Conservation (phyloP, 2,888 invertebrate genomes). For the Philopedon plagiatum region DNA sequence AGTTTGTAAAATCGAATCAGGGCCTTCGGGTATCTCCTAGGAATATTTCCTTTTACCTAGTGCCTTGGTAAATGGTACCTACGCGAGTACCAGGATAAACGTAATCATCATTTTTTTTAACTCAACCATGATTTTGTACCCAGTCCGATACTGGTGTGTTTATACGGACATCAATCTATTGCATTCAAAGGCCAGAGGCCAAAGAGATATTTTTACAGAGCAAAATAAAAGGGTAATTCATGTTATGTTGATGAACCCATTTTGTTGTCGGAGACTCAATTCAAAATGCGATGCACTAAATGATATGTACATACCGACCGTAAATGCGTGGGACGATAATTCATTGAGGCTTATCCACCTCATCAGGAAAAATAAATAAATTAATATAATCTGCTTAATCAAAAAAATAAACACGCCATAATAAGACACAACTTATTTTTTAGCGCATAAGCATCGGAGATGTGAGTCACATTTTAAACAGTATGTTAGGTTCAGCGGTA, state of each 20-base stretch:
- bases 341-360: neutral
- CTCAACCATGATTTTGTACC: neutral
- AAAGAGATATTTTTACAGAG: slow-evolving; percentile 6
- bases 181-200: slow-evolving; percentile 7
- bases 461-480: neutral
- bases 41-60: no score
- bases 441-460: neutral
- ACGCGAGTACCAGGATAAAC: no score
- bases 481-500: neutral
- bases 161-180: neutral
- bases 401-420: slow-evolving; percentile 20
- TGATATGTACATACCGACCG: slow-evolving; percentile 6
- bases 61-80: no score
- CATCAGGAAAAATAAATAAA: neutral
- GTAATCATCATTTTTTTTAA: no score
- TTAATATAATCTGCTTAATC: slow-evolving; percentile 19
- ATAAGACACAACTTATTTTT: neutral
- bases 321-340: neutral
- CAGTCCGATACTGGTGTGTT: slow-evolving; percentile 2
- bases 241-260: slow-evolving; percentile 25
- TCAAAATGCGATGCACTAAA: slow-evolving; percentile 17
- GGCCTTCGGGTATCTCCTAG: no score
- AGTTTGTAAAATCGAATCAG: no score
- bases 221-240: slow-evolving; percentile 17
- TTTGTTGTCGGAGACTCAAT: slow-evolving; percentile 11